These are phyloP conservation scores for Psephotus haematonotus DNA, from an alignment of 2,113 vertebrate species.

Conservation along the genomic window DNA sequence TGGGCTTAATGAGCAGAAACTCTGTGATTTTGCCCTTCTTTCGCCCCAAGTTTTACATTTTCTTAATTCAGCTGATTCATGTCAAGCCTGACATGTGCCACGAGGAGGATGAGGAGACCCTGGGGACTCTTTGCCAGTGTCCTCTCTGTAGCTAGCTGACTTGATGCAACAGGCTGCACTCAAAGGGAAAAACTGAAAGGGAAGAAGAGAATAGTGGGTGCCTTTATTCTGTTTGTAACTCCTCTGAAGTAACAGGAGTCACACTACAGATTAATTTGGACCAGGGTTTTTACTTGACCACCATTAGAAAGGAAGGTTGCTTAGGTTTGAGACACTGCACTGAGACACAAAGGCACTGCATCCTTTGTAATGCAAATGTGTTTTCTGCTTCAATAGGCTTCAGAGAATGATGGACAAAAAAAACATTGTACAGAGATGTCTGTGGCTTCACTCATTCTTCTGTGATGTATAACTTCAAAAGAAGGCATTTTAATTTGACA, in stretches of 20 bases:
- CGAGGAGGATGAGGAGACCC: background rate
- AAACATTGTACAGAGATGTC: constrained; percentile 40
- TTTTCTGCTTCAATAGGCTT: constrained; percentile 48
- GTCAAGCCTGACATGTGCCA: background rate
- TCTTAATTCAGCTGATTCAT: background rate
- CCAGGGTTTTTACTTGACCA: background rate
- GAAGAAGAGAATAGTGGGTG: background rate
- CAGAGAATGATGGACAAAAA: constrained; percentile 33
- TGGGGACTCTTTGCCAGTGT: background rate
- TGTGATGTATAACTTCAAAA: constrained; percentile 35
- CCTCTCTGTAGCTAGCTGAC: background rate
- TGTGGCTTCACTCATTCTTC: constrained; percentile 8
- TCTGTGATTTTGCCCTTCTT: background rate
- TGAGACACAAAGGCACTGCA: constrained; percentile 19
- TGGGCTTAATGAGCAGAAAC: background rate
- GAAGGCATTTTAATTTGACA: constrained; percentile 55
- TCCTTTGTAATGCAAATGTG: constrained; percentile 60
- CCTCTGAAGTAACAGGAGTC: constrained; percentile 11
- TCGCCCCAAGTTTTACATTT: background rate
- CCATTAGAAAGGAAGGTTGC: constrained; percentile 26
- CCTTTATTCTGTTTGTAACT: constrained; percentile 2
- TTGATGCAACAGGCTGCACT: background rate
- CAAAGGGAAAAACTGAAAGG: background rate
- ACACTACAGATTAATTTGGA: background rate
- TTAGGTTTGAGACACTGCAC: constrained; percentile 24